phyloP scores from a whole-genome alignment of 2,888 invertebrate genomes.

The Chalcis sispes region DNA sequence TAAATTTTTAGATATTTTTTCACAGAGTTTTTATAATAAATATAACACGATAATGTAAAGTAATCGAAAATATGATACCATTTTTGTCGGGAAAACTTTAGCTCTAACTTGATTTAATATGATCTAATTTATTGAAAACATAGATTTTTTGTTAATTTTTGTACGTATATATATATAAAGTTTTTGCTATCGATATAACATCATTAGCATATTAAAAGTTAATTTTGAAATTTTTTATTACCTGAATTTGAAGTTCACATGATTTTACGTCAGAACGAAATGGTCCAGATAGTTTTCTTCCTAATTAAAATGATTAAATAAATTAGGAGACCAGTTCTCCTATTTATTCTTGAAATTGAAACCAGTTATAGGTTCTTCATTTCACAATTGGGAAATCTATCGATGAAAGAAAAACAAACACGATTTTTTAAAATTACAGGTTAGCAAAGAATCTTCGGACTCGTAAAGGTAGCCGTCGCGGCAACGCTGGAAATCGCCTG shows the following conservation, averaged over 20 bases:
- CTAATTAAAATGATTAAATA: not conserved
- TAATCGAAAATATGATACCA: no score
- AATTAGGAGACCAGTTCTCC: not conserved
- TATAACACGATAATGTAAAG: no score
- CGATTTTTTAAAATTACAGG: constrained; percentile 76
- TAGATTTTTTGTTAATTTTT: no score
- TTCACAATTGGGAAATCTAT: constrained; percentile 39
- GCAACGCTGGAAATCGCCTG: constrained; percentile 89
- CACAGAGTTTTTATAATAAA: no score
- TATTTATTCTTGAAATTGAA: constrained; percentile 32
- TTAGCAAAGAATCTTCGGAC: constrained; percentile 89
- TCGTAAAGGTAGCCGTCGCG: constrained; percentile 89
- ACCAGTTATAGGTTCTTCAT: constrained; percentile 18
- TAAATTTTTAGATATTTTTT: no score
- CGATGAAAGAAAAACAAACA: constrained; percentile 44
- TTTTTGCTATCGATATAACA: no score
- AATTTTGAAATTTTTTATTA: not conserved
- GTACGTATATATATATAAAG: no score
- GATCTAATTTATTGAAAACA: no score
- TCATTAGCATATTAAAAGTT: not conserved
- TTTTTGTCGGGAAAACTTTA: no score
- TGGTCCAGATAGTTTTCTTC: constrained; percentile 11
- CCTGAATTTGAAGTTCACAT: not conserved
- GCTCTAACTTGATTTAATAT: no score
- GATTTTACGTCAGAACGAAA: constrained; percentile 15